Conservation (phyloP, 2,113 vertebrate genomes). For the Axis porcinus region DNA sequence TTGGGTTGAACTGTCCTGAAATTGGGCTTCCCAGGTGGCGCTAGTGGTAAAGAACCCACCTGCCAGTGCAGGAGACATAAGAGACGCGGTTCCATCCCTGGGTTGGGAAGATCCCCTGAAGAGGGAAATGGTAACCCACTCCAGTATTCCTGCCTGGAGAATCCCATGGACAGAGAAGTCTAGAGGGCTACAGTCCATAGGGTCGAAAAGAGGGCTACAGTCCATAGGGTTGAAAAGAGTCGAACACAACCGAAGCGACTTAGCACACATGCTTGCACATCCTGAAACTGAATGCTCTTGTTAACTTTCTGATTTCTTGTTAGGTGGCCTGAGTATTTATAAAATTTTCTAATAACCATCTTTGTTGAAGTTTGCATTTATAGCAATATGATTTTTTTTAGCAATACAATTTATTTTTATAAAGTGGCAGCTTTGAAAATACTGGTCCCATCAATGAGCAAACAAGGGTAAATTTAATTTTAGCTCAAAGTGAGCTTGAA, state of each 20-base stretch:
- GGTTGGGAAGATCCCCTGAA: no score
- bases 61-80: no score
- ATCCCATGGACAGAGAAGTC: no score
- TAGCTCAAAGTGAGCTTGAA: neutral
- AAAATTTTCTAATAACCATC: neutral
- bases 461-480: neutral
- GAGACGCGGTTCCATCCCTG: no score
- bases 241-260: neutral
- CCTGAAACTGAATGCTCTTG: neutral
- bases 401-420: neutral
- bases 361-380: neutral
- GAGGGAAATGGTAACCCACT: no score
- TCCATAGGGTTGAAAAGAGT: no score
- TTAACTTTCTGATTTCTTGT: neutral
- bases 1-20: no score
- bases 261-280: neutral
- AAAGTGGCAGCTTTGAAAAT: neutral
- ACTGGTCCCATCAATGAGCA: neutral
- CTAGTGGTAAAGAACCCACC: no score
- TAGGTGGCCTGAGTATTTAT: neutral
- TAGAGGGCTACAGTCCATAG: no score
- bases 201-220: no score
- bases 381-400: neutral
- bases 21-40: no score
- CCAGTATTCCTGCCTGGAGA: no score